phyloP scores from a whole-genome alignment of 1,140 invertebrate genomes.

The Danaus melanippus region DNA sequence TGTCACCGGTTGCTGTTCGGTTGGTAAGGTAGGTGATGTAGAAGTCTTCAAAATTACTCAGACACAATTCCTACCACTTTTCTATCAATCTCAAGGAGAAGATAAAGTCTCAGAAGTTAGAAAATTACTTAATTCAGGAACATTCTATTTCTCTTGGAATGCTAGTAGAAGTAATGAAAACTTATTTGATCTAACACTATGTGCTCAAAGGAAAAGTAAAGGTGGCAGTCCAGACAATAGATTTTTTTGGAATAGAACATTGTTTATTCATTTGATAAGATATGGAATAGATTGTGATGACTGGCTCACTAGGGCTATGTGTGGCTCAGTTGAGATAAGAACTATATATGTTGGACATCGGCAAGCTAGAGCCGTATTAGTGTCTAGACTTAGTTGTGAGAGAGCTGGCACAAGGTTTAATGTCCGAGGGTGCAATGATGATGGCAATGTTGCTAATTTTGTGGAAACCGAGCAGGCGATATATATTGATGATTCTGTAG shows the following conservation, averaged over 20 bases:
- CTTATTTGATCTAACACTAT: conserved; percentile 90
- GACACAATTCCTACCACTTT: conserved; percentile 89
- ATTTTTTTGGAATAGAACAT: conserved; percentile 97
- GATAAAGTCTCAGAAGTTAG: conserved; percentile 85
- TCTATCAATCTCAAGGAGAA: conserved; percentile 80
- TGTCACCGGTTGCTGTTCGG: conserved; percentile 94
- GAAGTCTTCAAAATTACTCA: conserved; percentile 96
- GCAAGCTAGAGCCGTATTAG: conserved; percentile 93
- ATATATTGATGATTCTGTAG: conserved; percentile 89
- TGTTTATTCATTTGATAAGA: conserved; percentile 92
- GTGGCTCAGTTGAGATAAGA: conserved; percentile 95
- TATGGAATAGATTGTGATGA: conserved; percentile 89
- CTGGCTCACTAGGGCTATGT: conserved; percentile 95
- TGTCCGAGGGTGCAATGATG: conserved; percentile 98
- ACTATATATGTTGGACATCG: conserved; percentile 95
- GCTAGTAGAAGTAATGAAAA: conserved; percentile 56
- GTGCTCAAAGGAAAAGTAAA: conserved; percentile 88
- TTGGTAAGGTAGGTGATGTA: conserved; percentile 93
- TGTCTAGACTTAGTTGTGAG: conserved; percentile 97
- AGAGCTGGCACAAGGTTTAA: conserved; percentile 97
- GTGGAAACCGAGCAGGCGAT: conserved; percentile 99
- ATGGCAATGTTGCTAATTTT: conserved; percentile 99
- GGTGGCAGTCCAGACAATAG: conserved; percentile 88
- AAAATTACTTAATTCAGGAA: conserved; percentile 95
- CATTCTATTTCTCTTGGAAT: conserved; percentile 94